Base-by-base conservation (phyloP, 2,797 vertebrate species). In the Nothura maculosa region DNA sequence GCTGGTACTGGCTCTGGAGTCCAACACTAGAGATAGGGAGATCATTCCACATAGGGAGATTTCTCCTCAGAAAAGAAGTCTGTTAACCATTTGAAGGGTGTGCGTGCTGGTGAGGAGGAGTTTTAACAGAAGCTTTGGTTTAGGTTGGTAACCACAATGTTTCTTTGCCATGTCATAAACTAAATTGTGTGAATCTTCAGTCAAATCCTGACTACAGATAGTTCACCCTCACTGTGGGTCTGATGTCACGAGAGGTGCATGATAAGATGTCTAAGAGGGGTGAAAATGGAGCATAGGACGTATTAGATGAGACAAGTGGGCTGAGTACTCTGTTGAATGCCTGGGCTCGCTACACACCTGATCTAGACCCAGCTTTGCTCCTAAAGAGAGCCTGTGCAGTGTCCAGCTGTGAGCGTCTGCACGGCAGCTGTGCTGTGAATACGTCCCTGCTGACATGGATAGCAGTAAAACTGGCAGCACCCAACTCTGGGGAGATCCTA, bases 21-120 rank as follows among this genome's bases (percentile, higher is more conserved):
- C 60, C 72, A 93, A 60, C 87, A 89, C 81, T 67, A 88, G 83
- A n/a, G n/a, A n/a, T n/a, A n/a, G n/a, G n/a, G n/a, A n/a, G n/a
- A n/a, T n/a, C n/a, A n/a, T 58, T 70, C 85, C 83, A 83, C 89
- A 64, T 30, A 50, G 72, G 64, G 87, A 68, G 67, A 73, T 50
- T 89, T 85, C 60, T 78, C 90, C 21, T 66, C 73, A 20, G 90
- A 91, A 63, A 22, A 40, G 14, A 92, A 69, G 67, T 42, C 89
- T 90, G 80, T 95, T 96, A 96, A 94, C 87, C 54, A 0, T 89
- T 79, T 62, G 90, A 69, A 92, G 90, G 38, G 54, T 87, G 43
- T 30, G 38, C 61, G 4, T 19, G 74, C 45, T 48, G 42, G 60
- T 21, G 32, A 91, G 57, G 5, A 43, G 2, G 68, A 61, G 19